A percentile compares a stretch with the other conserved stretches of the same genome.
Evolutionary conservation across 2,797 vertebrate species (phyloP).

Genomic region (Chromobotia macracanthus): DNA sequence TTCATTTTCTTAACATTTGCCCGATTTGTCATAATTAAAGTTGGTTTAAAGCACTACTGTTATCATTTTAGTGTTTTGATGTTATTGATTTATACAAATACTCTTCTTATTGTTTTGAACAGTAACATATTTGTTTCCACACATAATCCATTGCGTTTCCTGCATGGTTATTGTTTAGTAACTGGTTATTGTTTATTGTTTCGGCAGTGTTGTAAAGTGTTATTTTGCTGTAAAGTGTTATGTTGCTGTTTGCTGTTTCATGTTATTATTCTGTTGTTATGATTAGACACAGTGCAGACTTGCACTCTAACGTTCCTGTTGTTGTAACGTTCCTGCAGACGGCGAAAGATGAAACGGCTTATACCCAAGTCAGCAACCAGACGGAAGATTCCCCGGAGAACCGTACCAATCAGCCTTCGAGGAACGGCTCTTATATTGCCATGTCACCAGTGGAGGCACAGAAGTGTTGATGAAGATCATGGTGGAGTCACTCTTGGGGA

Average conservation of each 20-base stretch:
- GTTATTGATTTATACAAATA: not conserved
- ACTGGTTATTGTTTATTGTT: too few species aligned
- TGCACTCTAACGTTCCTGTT: slow-evolving; percentile 12
- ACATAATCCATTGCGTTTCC: slow-evolving; percentile 23
- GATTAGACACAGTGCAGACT: slow-evolving; percentile 8
- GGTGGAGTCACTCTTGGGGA: slow-evolving; percentile 35
- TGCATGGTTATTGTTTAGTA: slow-evolving; percentile 31
- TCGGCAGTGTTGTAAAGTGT: not conserved
- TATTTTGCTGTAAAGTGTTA: too few species aligned
- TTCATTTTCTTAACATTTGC: slow-evolving; percentile 70
- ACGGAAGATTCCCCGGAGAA: slow-evolving; percentile 74
- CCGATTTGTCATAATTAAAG: slow-evolving; percentile 55
- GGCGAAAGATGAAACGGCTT: slow-evolving; percentile 80
- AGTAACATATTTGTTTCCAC: slow-evolving; percentile 23
- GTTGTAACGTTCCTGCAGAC: slow-evolving; percentile 66
- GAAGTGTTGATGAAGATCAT: slow-evolving; percentile 77
- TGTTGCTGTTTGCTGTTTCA: too few species aligned
- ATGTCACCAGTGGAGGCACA: slow-evolving; percentile 83
- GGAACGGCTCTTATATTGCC: slow-evolving; percentile 82
- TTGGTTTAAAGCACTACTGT: not conserved
- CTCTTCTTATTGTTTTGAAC: not conserved
- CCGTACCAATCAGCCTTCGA: slow-evolving; percentile 69
- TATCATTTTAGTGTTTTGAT: not conserved
- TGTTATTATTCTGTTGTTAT: too few species aligned
- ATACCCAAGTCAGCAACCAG: slow-evolving; percentile 82